Base-by-base conservation (phyloP, 1,140 invertebrate species). In the Heterodera carotae region DNA sequence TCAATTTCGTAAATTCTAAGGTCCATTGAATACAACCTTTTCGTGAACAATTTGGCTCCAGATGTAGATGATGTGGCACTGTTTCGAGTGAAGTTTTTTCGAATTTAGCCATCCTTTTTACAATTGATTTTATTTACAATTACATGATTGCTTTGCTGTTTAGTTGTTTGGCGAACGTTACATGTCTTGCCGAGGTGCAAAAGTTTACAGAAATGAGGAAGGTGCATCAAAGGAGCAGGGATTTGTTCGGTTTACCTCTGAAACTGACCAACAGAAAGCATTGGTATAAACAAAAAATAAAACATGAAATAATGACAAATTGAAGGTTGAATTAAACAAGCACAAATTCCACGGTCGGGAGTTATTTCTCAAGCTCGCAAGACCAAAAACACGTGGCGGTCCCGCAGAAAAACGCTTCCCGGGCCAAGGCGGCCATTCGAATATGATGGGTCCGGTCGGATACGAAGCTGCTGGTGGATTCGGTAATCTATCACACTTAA, bases 181-280 rank as follows among this genome's bases (percentile, higher is more conserved):
- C 69, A 59, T 36, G 2, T 82, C 78, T 15, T 86, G 84, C 60
- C 82, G 85, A 6, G 85, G 86, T 39, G 85, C 85, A 4, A 86
- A 86, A 75, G 83, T 86, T 43, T 87, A 86, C 36, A 48, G 84
- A 67, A 77, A 83, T 69, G 29, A 72, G 12, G 86, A 86, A 60
- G 85, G 85, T 3, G 70, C 78, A 29, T 82, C 81, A 8, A 76
- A 81, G 69, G 77, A 85, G 27, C 74, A 77, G 6, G 84, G 85
- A 15, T 86, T 86, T 76, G 79, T 86, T 6, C 60, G 85, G 18
- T 86, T 86, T 62, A 76, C 76, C 12, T 83, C 83, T 59, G 81
- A 86, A 77, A 86, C 82, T 39, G 85, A 86, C 71, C 85, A 86
- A 60, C 85, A 86, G 64, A 78, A 77, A 62, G 85, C 85, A 3